phyloP scores from a whole-genome alignment of 1,140 invertebrate genomes.

The Lethrus apterus region DNA sequence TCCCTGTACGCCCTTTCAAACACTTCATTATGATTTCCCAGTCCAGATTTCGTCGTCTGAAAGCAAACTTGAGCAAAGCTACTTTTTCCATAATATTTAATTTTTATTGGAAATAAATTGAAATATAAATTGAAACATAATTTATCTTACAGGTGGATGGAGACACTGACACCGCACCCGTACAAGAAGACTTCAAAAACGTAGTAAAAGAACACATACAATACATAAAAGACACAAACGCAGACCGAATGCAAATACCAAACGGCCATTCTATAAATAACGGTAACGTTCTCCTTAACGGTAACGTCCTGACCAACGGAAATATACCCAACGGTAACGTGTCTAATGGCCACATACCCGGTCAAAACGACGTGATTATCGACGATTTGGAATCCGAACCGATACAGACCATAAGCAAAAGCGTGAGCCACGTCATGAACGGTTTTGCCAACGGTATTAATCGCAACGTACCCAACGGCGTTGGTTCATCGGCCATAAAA shows the following conservation, averaged over 20 bases:
- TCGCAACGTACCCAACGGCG: constrained; percentile 21
- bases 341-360: constrained; percentile 11
- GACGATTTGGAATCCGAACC: constrained; percentile 30
- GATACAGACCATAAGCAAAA: constrained; percentile 33
- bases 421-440: constrained; percentile 29
- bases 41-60: no score
- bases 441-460: constrained; percentile 29
- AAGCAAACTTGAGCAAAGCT: no score
- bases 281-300: constrained; percentile 28
- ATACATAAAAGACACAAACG: constrained; percentile 42
- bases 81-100: no score
- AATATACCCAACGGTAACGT: constrained; percentile 25
- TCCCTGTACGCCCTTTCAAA: no score
- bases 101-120: no score
- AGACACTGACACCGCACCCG: constrained; percentile 66
- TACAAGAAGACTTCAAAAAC: constrained; percentile 66
- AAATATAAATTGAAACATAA: no score
- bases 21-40: no score
- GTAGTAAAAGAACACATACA: constrained; percentile 59
- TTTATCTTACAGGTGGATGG: constrained; percentile 70
- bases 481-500: constrained; percentile 4
- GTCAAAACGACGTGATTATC: constrained; percentile 23
- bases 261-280: constrained; percentile 15
- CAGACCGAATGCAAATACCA: constrained; percentile 24
- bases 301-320: constrained; percentile 18